A percentile compares a stretch with the other conserved stretches of the same genome.
Evolutionary conservation across 2,113 vertebrate genomes (phyloP).

Genomic region (Amia ocellicauda): DNA sequence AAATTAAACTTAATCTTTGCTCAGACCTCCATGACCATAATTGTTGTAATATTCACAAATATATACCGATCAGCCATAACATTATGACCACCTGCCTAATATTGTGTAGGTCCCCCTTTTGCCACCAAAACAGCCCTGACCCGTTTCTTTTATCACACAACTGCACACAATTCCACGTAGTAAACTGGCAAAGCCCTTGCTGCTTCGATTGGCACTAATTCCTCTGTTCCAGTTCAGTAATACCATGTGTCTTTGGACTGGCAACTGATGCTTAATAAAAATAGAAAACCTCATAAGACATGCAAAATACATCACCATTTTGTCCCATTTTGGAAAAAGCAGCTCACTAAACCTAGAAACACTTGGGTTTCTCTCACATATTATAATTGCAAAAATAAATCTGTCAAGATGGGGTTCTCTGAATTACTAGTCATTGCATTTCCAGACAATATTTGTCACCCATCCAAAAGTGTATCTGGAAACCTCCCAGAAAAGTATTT

Average conservation of each 20-base stretch:
- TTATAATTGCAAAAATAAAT: constrained; percentile 22
- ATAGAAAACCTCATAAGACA: not conserved
- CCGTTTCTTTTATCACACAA: not conserved
- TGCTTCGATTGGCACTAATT: not conserved
- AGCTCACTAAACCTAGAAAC: not conserved
- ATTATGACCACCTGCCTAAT: too few relatives aligned
- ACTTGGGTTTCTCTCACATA: not conserved
- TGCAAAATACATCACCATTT: not conserved
- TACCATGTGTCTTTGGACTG: not conserved
- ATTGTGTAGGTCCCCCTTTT: too few relatives aligned
- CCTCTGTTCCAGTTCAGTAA: not conserved
- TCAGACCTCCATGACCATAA: too few relatives aligned
- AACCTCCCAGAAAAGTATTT: not conserved
- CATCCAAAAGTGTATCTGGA: constrained; percentile 6
- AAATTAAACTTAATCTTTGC: too few relatives aligned
- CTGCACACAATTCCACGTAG: not conserved
- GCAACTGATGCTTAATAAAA: not conserved
- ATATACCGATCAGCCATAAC: too few relatives aligned
- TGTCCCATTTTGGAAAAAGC: not conserved
- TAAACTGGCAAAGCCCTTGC: not conserved
- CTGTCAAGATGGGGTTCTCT: constrained; percentile 19
- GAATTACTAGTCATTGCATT: constrained; percentile 22
- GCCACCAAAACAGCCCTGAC: too few relatives aligned
- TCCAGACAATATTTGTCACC: constrained; percentile 18
- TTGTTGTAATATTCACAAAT: too few relatives aligned